phyloP scores from a whole-genome alignment of 2,888 invertebrate species.

The Dasysyrphus albostriatus region DNA sequence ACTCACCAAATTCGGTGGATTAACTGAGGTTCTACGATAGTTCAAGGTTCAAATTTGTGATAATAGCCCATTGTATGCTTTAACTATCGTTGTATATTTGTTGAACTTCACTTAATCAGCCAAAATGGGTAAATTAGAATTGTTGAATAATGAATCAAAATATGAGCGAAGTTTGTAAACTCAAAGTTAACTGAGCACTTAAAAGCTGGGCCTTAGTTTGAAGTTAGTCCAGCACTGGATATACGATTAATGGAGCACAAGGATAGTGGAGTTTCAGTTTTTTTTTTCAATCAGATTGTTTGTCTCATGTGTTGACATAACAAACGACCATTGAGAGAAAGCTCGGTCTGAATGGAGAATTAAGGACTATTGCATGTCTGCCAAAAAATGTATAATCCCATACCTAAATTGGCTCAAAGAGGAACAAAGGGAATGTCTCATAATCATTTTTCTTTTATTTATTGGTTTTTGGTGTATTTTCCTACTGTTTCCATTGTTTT shows the following conservation, averaged over 20 bases:
- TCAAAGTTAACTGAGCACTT: too few relatives aligned
- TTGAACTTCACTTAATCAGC: too few relatives aligned
- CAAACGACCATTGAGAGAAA: slow-evolving; percentile 36
- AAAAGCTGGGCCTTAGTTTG: background rate
- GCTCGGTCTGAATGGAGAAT: slow-evolving; percentile 44
- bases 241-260: background rate
- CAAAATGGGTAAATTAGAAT: too few relatives aligned
- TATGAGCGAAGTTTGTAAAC: too few relatives aligned
- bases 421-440: slow-evolving; percentile 25
- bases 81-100: too few relatives aligned
- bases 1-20: too few relatives aligned
- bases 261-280: slow-evolving; percentile 18
- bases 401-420: slow-evolving; percentile 10
- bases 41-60: too few relatives aligned
- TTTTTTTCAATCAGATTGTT: slow-evolving; percentile 20
- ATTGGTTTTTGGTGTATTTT: slow-evolving; percentile 57
- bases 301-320: slow-evolving; percentile 21
- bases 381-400: slow-evolving; percentile 1
- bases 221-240: background rate
- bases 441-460: slow-evolving; percentile 52
- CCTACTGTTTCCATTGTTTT: slow-evolving; percentile 26
- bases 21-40: too few relatives aligned
- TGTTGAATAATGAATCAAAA: too few relatives aligned
- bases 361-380: slow-evolving; percentile 56
- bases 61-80: too few relatives aligned